Evolutionary conservation across 1,140 invertebrate species (phyloP).

Genomic region (Lepidostoma basale): DNA sequence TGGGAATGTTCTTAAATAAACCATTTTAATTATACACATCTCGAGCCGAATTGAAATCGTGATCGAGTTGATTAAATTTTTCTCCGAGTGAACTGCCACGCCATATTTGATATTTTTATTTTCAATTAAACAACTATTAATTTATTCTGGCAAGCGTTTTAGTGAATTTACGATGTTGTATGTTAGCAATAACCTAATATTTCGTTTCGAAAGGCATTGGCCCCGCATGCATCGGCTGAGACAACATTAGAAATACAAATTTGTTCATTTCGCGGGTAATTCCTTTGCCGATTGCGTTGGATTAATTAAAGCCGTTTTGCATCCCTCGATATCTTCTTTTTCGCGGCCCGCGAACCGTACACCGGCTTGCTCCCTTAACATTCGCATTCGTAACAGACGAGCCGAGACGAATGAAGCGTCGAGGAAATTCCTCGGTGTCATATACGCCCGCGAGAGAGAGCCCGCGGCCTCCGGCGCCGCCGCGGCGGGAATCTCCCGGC

Average conservation of each 20-base stretch:
- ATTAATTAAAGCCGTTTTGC: slow-evolving; percentile 30
- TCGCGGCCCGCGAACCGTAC: too few species aligned
- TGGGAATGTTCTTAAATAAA: not conserved
- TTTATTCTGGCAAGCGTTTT: too few species aligned
- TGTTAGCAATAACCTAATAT: too few species aligned
- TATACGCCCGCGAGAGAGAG: not conserved
- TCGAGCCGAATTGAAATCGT: not conserved
- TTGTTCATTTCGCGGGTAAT: slow-evolving; percentile 15
- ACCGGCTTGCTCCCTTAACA: too few species aligned
- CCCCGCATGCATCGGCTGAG: too few species aligned
- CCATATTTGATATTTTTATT: too few species aligned
- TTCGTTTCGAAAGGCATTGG: too few species aligned
- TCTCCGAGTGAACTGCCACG: not conserved
- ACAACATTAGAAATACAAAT: slow-evolving; percentile 7
- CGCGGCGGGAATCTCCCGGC: not conserved
- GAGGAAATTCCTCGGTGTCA: slow-evolving; percentile 12
- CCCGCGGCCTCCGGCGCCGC: too few species aligned
- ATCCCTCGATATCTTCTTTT: slow-evolving; percentile 14
- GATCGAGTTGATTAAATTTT: not conserved
- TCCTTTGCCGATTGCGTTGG: slow-evolving; percentile 12
- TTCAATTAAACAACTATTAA: too few species aligned
- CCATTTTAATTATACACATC: not conserved
- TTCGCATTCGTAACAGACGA: not conserved
- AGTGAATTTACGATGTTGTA: too few species aligned
- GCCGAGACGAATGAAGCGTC: slow-evolving; percentile 18